Base-by-base conservation (phyloP, 1,140 invertebrate species). In the Drosophila simulans region DNA sequence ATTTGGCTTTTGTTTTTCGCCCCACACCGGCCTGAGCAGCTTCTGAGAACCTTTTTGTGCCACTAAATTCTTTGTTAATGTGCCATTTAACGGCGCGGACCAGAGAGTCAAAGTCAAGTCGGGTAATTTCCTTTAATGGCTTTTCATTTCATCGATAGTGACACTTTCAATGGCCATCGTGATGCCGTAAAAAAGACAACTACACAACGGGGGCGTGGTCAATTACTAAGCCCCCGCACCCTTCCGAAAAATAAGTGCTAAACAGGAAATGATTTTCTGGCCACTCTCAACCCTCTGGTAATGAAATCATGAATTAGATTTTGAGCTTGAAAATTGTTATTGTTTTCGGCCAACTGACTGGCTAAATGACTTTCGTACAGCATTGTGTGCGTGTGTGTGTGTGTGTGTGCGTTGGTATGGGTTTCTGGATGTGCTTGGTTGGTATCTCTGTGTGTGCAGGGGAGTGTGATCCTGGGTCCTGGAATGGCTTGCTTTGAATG, bases 231-330 rank as follows among this genome's bases (percentile, higher is more conserved):
- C 17, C 5, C 13, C 13, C 13, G 10, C 51, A 13, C 37, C 37
- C 37, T 39, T 39, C 2, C 31, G 12, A 13, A 34, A 45, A 85
- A 81, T 69, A 74, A 82, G 84, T 88, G 83, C 83, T 88, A 88
- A 86, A 86, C 83, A 86, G 83, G 84, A 86, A 86, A 86, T 88
- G 83, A 88, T 86, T 86, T 83, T 83, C 83, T 74, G 76, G 65
- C 69, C 58, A 71, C 54, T 57, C 72, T 22, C 39, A 54, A 62
- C 46, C 42, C 73, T 64, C 69, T 79, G 83, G 83, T 86, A 86
- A 86, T 86, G 83, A 86, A 86, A 86, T 86, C 83, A 86, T 86
- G 83, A 86, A 86, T 86, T 86, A 88, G 83, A 86, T 86, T 85
- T 75, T 86, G 79, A 86, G 83, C 83, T 86, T 78, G 84, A 86